phyloP scores from a whole-genome alignment of 1,140 invertebrate species.

The Tetragnatha versicolor region DNA sequence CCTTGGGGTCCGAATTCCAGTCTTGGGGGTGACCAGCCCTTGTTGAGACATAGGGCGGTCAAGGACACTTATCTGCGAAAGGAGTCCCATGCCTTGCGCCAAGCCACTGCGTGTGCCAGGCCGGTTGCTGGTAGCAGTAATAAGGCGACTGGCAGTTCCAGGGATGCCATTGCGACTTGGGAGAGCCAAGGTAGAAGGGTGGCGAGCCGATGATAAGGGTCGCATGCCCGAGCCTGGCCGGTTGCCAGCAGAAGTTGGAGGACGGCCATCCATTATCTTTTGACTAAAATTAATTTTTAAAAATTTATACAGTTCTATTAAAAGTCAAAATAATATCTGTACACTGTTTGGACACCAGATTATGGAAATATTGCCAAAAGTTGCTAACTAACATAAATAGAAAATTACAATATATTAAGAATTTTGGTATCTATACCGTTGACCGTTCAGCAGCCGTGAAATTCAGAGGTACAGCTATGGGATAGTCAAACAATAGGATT shows the following conservation, averaged over 20 bases:
- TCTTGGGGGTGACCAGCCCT: slow-evolving; percentile 78
- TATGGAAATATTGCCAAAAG: too few relatives aligned
- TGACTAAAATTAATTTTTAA: too few relatives aligned
- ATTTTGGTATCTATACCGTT: too few relatives aligned
- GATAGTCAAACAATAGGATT: too few relatives aligned
- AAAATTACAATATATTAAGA: too few relatives aligned
- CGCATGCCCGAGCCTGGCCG: slow-evolving; percentile 44
- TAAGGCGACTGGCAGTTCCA: slow-evolving; percentile 54
- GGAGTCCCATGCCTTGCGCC: slow-evolving; percentile 53
- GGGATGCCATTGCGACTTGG: slow-evolving; percentile 47
- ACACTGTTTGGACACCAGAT: too few relatives aligned
- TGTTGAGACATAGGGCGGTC: slow-evolving; percentile 85
- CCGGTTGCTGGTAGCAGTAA: slow-evolving; percentile 54
- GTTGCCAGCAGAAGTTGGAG: slow-evolving; percentile 53
- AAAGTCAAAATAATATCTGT: too few relatives aligned
- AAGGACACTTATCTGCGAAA: slow-evolving; percentile 65
- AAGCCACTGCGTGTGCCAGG: slow-evolving; percentile 53
- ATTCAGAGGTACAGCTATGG: too few relatives aligned
- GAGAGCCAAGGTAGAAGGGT: slow-evolving; percentile 16
- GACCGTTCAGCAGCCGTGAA: too few relatives aligned
- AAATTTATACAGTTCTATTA: too few relatives aligned
- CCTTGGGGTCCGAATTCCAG: slow-evolving; percentile 64
- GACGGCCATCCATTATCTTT: slow-evolving; percentile 47
- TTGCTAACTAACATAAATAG: too few relatives aligned
- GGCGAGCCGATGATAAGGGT: slow-evolving; percentile 41